These are phyloP conservation scores for Patella pellucida DNA, from an alignment of 2,888 invertebrate genomes.

Conservation along the genomic window DNA sequence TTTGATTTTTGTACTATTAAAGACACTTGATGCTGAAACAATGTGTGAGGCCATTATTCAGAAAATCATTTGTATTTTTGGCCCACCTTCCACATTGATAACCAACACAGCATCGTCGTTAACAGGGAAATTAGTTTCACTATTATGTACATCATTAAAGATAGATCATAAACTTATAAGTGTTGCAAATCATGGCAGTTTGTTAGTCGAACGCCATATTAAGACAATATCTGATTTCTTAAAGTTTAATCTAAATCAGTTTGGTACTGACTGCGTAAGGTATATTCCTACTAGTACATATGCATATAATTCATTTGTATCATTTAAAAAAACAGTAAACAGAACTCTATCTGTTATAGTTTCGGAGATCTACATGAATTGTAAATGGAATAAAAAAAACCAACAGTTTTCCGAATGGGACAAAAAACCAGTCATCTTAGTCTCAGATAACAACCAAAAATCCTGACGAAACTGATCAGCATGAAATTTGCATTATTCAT, in stretches of 20 bases:
- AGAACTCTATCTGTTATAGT: too few species aligned
- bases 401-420: too few species aligned
- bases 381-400: too few species aligned
- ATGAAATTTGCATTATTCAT: too few species aligned
- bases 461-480: too few species aligned
- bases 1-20: not conserved
- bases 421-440: too few species aligned
- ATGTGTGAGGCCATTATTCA: constrained; percentile 2
- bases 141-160: not conserved
- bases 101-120: not conserved
- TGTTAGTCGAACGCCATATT: not conserved
- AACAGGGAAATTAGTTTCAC: not conserved
- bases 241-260: constrained; percentile 3
- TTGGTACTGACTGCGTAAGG: constrained; percentile 1
- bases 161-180: constrained; percentile 6
- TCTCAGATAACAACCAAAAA: too few species aligned
- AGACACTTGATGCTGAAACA: not conserved
- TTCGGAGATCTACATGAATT: too few species aligned
- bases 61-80: constrained; percentile 1
- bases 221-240: not conserved
- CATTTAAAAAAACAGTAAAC: too few species aligned
- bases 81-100: not conserved
- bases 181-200: constrained; percentile 7
- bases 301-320: constrained; percentile 10
- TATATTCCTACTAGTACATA: constrained; percentile 1